Evolutionary conservation across 1,140 invertebrate genomes (phyloP).

Genomic region (Trachymyrmex septentrionalis): DNA sequence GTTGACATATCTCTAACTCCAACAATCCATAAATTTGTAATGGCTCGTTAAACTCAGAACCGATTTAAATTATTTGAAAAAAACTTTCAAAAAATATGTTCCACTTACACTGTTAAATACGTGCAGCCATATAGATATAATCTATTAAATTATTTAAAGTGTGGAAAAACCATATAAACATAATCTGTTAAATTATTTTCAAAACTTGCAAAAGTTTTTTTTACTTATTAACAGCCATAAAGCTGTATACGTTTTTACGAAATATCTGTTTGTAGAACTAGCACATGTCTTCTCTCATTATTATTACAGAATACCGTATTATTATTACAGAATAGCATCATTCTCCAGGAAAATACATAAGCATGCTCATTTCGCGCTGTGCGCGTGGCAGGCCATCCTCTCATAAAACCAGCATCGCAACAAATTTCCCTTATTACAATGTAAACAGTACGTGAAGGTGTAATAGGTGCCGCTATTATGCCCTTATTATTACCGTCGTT

Average conservation of each 20-base stretch:
- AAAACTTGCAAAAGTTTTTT: background rate
- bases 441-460: conserved; percentile 45
- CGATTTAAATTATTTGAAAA: background rate
- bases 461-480: conserved; percentile 47
- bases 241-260: conserved; percentile 1
- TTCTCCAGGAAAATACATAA: conserved; percentile 45
- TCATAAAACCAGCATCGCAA: conserved; percentile 44
- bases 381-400: background rate
- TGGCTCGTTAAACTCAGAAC: background rate
- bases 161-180: background rate
- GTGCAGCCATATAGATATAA: background rate
- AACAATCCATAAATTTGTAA: conserved; percentile 12
- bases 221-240: background rate
- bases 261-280: background rate
- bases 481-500: conserved; percentile 55
- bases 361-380: conserved; percentile 48
- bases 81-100: background rate
- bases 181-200: background rate
- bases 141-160: background rate
- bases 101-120: background rate
- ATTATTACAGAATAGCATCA: conserved; percentile 24
- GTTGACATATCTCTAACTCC: conserved; percentile 31
- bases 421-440: conserved; percentile 61
- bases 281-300: conserved; percentile 22
- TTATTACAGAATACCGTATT: conserved; percentile 26